Evolutionary conservation across 2,888 invertebrate species (phyloP), one percentile per base, ranked within the genome.

Genomic region (Matsumyia berberina): DNA sequence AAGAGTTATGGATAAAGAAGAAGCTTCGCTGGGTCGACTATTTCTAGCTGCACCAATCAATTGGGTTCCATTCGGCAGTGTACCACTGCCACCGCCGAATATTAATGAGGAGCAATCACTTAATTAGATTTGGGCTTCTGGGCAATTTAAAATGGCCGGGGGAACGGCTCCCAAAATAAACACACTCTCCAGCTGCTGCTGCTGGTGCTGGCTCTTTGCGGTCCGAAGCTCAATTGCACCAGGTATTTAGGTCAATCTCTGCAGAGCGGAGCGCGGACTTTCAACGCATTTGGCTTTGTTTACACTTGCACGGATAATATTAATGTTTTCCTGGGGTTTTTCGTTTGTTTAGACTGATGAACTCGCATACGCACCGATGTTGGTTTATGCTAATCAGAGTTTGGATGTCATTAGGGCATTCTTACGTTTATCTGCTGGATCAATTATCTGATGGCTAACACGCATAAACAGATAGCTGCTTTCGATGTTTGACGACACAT

Each of bases 81-180:
- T 24, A 57, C 42, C 39, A 35, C n/a, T n/a, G 46, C 55, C 8
- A 55, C n/a, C 42, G 53, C 24, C 8, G 73, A 79, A 79, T 83
- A 79, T 73, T 83, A 79, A 83, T 79, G 73, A 79, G 67, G 5
- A 62, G 42, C 57, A 62, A 69, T 74, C 64, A 53, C 80, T 85
- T 85, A 80, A 85, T 85, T 80, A 69, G 69, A 76, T 80, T 78
- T 82, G 12, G 74, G 62, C 83, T 83, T 60, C 73, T 83, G 83
- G 70, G 57, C 67, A 66, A 46, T 64, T 57, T 64, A 60, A 81
- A 69, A 44, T 44, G 31, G 7, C 8, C 42, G 37, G 35, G 58
- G 39, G 31, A 6, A 57, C 9, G 33, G 42, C 42, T 60, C 64
- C 69, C 57, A 85, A 80, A 85, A 74, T 80, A 80, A 79, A 80